Base-by-base conservation (phyloP, 2,888 invertebrate species). In the Alloscopus bannaensis region DNA sequence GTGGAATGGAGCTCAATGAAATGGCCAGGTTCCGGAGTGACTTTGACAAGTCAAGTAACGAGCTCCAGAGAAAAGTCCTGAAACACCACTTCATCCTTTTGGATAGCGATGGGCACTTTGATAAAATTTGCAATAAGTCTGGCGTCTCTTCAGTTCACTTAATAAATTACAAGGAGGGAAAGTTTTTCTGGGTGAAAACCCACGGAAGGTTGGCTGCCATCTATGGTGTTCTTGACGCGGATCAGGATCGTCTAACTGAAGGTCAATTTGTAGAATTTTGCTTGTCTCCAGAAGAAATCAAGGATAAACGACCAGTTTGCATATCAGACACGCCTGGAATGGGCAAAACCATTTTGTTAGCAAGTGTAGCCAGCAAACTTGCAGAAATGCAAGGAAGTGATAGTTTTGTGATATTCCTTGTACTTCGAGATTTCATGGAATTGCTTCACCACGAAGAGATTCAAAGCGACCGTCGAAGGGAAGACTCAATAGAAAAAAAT, bases 271-370 rank as follows among this genome's bases (percentile, higher is more conserved):
- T 40, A 8, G 26, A n/a, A 47, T 4, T 4, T 20, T 3, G 3
- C 31, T 8, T 8, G 8, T 6, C 11, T n/a, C n/a, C n/a, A n/a
- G n/a, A n/a, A n/a, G n/a, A n/a, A n/a, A n/a, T n/a, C n/a, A 4
- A 40, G 18, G 13, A 3, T 3, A 24, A 3, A 6, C 36, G 18
- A 11, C 31, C 50, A 2, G 18, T 22, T 3, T 22, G 20, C 20
- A 52, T 68, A 2, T 20, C 68, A 6, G 68, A 68, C 28, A 24
- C 13, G 3, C 55, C 68, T 0, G 68, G 68, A 11, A 68, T 55
- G 68, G 68, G 68, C 13, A 68, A 68, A n/a, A 26, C 68, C 22
- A n/a, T 40, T 4, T 24, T 18, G 22, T 55, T 55, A 6, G 18
- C 3, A 8, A 22, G 24, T 22, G 13, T 22, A 2, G 20, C 4